phyloP scores from a whole-genome alignment of 2,113 vertebrate genomes.

The Pelmatolapia mariae region DNA sequence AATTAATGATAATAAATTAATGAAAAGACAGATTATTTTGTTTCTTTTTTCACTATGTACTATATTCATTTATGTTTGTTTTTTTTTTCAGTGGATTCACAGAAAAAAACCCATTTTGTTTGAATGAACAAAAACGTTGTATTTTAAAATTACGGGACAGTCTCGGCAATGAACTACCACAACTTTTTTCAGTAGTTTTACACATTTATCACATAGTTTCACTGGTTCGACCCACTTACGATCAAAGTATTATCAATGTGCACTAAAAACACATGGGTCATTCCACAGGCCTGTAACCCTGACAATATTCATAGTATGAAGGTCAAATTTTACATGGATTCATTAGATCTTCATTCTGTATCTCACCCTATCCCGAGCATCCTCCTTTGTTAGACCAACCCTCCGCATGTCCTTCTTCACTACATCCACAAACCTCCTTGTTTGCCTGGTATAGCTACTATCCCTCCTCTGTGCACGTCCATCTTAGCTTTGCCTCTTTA shows the following conservation, averaged over 20 bases:
- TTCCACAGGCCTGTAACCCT: not conserved
- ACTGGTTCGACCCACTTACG: not conserved
- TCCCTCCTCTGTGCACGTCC: not conserved
- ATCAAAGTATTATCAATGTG: not conserved
- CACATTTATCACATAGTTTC: not conserved
- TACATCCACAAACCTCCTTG: not conserved
- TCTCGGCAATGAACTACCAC: not conserved
- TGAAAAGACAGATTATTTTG: not conserved
- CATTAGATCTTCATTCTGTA: not conserved
- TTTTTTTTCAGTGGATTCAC: not conserved
- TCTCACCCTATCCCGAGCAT: not conserved
- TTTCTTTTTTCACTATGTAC: not conserved
- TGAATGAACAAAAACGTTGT: not conserved
- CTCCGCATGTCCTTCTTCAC: not conserved
- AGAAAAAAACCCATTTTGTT: not conserved
- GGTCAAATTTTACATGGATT: not conserved
- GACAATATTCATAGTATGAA: not conserved
- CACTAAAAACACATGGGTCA: not conserved
- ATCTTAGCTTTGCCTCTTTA: not conserved
- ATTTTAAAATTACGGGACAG: not conserved
- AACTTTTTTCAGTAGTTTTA: not conserved
- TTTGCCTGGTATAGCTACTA: not conserved
- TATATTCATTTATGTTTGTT: not conserved
- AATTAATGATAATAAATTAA: not conserved
- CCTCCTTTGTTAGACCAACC: not conserved